A percentile compares a stretch with the other conserved stretches of the same genome.
Evolutionary conservation across 2,113 vertebrate species (phyloP).

Genomic region (Agelaius tricolor): DNA sequence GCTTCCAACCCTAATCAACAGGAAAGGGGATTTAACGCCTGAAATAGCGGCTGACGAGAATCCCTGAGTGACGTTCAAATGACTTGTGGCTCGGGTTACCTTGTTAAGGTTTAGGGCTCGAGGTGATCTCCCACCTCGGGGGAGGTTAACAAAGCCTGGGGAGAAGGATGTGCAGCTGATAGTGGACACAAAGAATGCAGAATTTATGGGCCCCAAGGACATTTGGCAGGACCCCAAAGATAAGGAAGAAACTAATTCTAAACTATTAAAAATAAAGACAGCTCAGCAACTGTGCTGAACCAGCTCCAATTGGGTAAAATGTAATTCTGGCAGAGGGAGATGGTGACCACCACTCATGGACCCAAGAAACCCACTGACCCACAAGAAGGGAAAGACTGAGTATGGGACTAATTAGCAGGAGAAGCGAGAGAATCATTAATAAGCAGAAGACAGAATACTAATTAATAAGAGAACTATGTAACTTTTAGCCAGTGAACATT

Average conservation of each 20-base stretch:
- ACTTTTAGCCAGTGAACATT: not conserved
- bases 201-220: not conserved
- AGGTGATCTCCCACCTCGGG: not conserved
- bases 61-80: not conserved
- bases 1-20: too few relatives aligned
- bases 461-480: not conserved
- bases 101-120: not conserved
- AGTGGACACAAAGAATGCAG: not conserved
- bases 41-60: not conserved
- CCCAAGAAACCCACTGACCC: not conserved
- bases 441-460: not conserved
- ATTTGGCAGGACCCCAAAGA: not conserved
- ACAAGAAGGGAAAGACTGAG: not conserved
- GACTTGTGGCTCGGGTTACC: not conserved
- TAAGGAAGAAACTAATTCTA: not conserved
- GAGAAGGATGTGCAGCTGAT: not conserved
- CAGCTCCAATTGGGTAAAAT: not conserved
- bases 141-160: not conserved
- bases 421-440: not conserved
- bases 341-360: not conserved
- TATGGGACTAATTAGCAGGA: not conserved
- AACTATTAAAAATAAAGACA: not conserved
- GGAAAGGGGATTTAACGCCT: not conserved
- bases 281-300: too few relatives aligned
- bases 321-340: not conserved